Percentiles rank a stretch among this genome's conserved stretches.
These are phyloP conservation scores for Smithornis capensis DNA, from an alignment of 2,113 vertebrate species.

Conservation along the genomic window DNA sequence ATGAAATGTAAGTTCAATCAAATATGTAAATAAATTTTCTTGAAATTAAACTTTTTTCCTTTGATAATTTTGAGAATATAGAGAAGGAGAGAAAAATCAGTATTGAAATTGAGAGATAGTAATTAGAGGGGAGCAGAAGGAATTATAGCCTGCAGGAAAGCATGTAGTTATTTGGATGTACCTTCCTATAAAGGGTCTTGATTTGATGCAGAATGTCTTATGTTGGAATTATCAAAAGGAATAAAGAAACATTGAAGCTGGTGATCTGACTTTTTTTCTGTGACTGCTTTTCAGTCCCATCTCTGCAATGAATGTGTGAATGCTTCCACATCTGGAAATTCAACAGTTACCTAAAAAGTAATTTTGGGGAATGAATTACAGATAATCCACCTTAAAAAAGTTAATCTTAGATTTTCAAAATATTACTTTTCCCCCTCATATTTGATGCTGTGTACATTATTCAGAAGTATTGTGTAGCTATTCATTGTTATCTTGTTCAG, in stretches of 20 bases:
- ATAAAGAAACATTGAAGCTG: neutral
- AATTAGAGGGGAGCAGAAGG: neutral
- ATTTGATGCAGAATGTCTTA: neutral
- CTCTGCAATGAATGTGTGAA: neutral
- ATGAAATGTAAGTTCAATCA: constrained; percentile 76
- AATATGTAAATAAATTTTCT: neutral
- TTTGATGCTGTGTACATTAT: neutral
- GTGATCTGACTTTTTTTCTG: neutral
- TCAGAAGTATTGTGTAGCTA: neutral
- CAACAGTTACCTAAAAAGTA: neutral
- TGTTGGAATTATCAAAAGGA: neutral
- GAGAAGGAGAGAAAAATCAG: neutral
- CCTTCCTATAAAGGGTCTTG: neutral
- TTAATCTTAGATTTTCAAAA: neutral
- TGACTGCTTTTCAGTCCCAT: neutral
- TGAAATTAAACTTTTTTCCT: neutral
- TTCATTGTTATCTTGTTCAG: neutral
- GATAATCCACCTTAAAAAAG: neutral
- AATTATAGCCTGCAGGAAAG: neutral
- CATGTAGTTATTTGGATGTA: neutral
- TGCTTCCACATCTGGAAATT: neutral
- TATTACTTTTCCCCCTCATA: neutral
- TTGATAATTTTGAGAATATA: neutral
- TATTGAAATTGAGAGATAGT: neutral
- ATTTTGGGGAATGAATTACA: neutral